A percentile compares a stretch with the other conserved stretches of the same genome.
Conservation (phyloP, 2,888 invertebrate species). For the Pollenia labialis region DNA sequence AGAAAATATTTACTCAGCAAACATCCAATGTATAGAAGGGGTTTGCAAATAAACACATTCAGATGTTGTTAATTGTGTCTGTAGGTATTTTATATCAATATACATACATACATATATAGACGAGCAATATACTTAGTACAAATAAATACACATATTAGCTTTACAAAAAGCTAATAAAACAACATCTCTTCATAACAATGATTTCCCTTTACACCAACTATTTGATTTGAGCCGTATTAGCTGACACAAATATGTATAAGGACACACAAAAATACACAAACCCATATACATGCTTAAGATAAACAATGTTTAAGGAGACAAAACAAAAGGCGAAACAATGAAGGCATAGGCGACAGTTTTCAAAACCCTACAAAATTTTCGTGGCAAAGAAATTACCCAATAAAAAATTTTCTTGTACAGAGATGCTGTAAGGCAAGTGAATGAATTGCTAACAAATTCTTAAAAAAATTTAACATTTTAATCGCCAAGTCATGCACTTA, state of each 20-base stretch:
- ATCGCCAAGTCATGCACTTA: too few species aligned
- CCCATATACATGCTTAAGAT: background rate
- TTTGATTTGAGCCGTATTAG: background rate
- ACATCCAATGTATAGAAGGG: constrained; percentile 1
- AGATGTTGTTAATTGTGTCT: constrained; percentile 17
- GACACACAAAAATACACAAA: background rate
- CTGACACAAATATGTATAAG: background rate
- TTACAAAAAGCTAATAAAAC: constrained; percentile 52
- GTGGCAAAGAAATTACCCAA: background rate
- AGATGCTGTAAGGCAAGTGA: too few species aligned
- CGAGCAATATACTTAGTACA: constrained; percentile 33
- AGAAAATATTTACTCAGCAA: constrained; percentile 60
- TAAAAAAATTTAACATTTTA: too few species aligned
- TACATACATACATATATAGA: background rate
- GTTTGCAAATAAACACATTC: background rate
- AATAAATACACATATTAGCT: constrained; percentile 40
- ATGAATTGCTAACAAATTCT: too few species aligned
- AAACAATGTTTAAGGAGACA: background rate
- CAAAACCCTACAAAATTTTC: background rate
- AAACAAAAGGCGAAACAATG: background rate
- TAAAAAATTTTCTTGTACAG: too few species aligned
- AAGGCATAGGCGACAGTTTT: too few species aligned
- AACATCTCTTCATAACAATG: constrained; percentile 27
- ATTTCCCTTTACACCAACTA: background rate
- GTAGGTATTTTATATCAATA: background rate